Conservation (phyloP, 2,797 vertebrate species). For the Anguilla megastoma region DNA sequence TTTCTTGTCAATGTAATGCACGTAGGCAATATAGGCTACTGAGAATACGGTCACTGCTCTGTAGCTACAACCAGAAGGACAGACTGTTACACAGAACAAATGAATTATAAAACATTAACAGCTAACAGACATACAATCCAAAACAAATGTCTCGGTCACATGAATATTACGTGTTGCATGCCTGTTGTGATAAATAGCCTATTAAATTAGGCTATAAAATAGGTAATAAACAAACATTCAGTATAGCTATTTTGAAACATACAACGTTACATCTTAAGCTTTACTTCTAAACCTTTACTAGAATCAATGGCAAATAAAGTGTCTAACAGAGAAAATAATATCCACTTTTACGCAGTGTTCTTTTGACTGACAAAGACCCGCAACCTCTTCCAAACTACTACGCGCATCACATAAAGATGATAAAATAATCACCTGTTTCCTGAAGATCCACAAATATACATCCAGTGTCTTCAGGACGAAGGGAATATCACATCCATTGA, state of each 20-base stretch:
- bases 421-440: conserved; percentile 68
- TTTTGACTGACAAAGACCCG: not conserved
- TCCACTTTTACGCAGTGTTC: conserved; percentile 21
- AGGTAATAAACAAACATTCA: not conserved
- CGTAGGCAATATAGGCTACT: not conserved
- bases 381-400: conserved; percentile 4
- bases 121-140: not conserved
- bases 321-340: not conserved
- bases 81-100: not conserved
- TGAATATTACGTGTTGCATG: not conserved
- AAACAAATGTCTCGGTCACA: not conserved
- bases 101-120: not conserved
- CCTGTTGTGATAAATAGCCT: not conserved
- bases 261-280: not conserved
- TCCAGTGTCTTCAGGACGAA: conserved; percentile 43
- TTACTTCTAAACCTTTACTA: not conserved
- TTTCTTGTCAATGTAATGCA: conserved; percentile 5
- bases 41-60: not conserved
- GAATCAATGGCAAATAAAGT: not conserved
- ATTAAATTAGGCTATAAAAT: not conserved
- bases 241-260: not conserved
- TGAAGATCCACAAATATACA: conserved; percentile 51
- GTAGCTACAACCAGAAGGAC: not conserved
- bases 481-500: not conserved
- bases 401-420: conserved; percentile 32